phyloP scores from a whole-genome alignment of 2,888 invertebrate genomes.

The Eumerus sabulonum region DNA sequence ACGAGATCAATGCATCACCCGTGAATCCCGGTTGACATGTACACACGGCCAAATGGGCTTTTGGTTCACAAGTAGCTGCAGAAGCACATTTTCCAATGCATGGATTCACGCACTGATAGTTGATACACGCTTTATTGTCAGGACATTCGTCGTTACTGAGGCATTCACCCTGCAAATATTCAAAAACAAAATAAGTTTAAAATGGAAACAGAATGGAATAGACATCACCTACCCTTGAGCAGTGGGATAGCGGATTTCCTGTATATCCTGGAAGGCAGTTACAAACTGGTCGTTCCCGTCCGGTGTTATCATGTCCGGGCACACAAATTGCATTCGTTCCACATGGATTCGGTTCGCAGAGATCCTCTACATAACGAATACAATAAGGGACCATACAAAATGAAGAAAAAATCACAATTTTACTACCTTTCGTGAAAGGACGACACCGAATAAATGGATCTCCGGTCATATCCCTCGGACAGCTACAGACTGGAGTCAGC shows the following conservation, averaged over 20 bases:
- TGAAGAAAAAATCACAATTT: conserved; percentile 71
- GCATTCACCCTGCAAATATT: conserved; percentile 85
- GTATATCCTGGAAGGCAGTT: conserved; percentile 89
- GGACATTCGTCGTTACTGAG: conserved; percentile 87
- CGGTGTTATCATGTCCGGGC: conserved; percentile 90
- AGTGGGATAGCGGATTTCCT: conserved; percentile 87
- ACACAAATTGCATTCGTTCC: conserved; percentile 84
- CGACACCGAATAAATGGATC: conserved; percentile 91
- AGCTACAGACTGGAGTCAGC: conserved; percentile 90
- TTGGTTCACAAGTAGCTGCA: conserved; percentile 87
- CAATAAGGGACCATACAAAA: conserved; percentile 71
- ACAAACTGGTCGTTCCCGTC: conserved; percentile 91
- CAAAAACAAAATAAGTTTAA: not conserved
- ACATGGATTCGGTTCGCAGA: conserved; percentile 93
- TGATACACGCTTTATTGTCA: conserved; percentile 87
- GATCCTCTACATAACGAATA: conserved; percentile 82
- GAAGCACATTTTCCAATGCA: conserved; percentile 89
- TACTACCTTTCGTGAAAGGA: conserved; percentile 86
- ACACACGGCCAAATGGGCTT: conserved; percentile 90
- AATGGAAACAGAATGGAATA: conserved; percentile 20
- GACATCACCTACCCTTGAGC: conserved; percentile 80
- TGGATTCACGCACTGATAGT: conserved; percentile 86
- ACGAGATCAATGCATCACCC: conserved; percentile 82
- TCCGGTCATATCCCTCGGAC: conserved; percentile 92
- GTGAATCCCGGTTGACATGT: conserved; percentile 86